Percentiles rank a stretch among this genome's conserved stretches.
Evolutionary conservation across 2,888 invertebrate genomes (phyloP).

Genomic region (Xiphydria camelus): DNA sequence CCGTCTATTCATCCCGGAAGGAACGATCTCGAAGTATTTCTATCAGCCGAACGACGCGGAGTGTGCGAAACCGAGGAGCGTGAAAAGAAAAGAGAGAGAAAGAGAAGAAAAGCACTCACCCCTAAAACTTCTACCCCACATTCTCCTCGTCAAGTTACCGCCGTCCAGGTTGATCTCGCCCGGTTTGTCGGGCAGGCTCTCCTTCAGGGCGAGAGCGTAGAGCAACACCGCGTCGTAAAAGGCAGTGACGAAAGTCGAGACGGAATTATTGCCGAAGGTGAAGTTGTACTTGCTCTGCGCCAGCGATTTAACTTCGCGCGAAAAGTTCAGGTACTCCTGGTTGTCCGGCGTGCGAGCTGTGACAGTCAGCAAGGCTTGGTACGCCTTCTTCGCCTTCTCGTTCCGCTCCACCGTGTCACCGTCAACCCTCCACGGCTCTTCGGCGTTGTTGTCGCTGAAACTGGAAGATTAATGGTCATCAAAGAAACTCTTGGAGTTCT

Average conservation of each 20-base stretch:
- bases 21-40: no score
- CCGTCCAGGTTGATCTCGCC: conserved; percentile 69
- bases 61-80: no score
- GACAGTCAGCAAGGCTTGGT: conserved; percentile 84
- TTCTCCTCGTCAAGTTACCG: conserved; percentile 77
- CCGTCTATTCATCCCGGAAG: no score
- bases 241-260: conserved; percentile 91
- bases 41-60: no score
- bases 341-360: conserved; percentile 82
- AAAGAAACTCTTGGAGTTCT: no score
- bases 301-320: conserved; percentile 71
- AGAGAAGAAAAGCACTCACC: conserved; percentile 61
- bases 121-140: conserved; percentile 86
- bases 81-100: no score
- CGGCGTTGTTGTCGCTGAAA: conserved; percentile 53
- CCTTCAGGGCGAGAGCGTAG: conserved; percentile 89
- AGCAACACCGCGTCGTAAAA: conserved; percentile 96
- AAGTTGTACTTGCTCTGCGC: conserved; percentile 73
- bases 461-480: background rate
- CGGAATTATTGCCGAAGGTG: conserved; percentile 74
- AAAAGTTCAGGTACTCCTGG: conserved; percentile 76
- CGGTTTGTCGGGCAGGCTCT: conserved; percentile 66
- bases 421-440: conserved; percentile 84
- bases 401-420: conserved; percentile 82
- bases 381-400: conserved; percentile 80